These are phyloP conservation scores for Cheilosia vernalis DNA, from an alignment of 2,888 invertebrate genomes.

Conservation along the genomic window DNA sequence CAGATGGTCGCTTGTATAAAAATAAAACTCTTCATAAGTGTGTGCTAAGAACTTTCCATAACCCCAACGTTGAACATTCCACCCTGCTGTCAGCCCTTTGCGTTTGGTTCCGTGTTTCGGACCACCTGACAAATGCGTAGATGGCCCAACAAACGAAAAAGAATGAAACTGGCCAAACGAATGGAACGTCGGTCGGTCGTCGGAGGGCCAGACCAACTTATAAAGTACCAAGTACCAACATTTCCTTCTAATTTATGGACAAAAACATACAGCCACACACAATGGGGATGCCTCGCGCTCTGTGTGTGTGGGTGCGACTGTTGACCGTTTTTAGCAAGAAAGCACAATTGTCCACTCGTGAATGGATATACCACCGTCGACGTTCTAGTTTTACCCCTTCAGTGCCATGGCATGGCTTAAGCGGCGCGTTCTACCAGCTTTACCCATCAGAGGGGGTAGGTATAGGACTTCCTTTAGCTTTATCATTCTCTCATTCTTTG, in stretches of 20 bases:
- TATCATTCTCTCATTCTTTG: slow-evolving; percentile 21
- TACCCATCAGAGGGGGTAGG: slow-evolving; percentile 13
- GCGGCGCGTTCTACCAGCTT: slow-evolving; percentile 57
- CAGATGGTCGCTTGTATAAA: slow-evolving; percentile 76
- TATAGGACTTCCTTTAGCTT: slow-evolving; percentile 58
- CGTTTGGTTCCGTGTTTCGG: slow-evolving; percentile 21
- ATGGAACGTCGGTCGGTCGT: slow-evolving; percentile 42
- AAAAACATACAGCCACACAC: slow-evolving; percentile 76
- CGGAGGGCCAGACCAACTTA: slow-evolving; percentile 61
- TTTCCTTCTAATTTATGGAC: slow-evolving; percentile 71
- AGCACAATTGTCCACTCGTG: slow-evolving; percentile 74
- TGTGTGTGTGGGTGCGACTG: slow-evolving; percentile 61
- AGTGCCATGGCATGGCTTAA: slow-evolving; percentile 47
- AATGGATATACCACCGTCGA: slow-evolving; percentile 56
- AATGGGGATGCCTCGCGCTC: slow-evolving; percentile 53
- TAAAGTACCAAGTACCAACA: slow-evolving; percentile 66
- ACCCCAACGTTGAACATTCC: slow-evolving; percentile 40
- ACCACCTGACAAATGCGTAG: slow-evolving; percentile 68
- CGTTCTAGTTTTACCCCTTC: slow-evolving; percentile 58
- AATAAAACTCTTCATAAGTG: slow-evolving; percentile 75
- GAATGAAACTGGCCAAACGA: slow-evolving; percentile 65
- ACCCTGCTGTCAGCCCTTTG: slow-evolving; percentile 10
- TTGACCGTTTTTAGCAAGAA: slow-evolving; percentile 76
- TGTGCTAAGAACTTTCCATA: slow-evolving; percentile 71
- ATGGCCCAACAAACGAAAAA: slow-evolving; percentile 45